These are phyloP conservation scores for Aphaenogaster floridana DNA, from an alignment of 1,140 invertebrate genomes.

Conservation along the genomic window DNA sequence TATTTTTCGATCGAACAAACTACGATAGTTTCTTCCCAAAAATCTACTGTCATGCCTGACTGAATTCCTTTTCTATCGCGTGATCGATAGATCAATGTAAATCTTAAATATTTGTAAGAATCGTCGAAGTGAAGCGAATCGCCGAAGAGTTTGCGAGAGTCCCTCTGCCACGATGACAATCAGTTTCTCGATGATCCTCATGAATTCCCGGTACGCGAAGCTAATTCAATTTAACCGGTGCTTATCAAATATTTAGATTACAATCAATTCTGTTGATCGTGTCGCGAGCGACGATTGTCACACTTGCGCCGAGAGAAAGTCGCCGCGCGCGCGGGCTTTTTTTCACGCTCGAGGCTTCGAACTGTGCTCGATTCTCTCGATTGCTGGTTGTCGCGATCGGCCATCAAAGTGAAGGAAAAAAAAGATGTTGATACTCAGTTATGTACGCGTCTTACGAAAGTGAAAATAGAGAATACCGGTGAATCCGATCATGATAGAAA, in stretches of 20 bases:
- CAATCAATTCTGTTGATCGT: constrained; percentile 37
- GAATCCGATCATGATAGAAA: background rate
- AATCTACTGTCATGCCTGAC: background rate
- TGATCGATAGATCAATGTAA: background rate
- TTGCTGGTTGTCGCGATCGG: constrained; percentile 50
- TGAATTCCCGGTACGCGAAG: background rate
- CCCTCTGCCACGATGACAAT: background rate
- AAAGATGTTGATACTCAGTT: constrained; percentile 1
- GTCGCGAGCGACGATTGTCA: constrained; percentile 67
- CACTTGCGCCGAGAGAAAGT: constrained; percentile 72
- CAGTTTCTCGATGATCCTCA: background rate
- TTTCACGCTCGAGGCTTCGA: constrained; percentile 62
- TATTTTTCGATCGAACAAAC: constrained; percentile 6
- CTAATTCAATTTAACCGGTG: constrained; percentile 5
- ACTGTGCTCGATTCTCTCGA: constrained; percentile 68
- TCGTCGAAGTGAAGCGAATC: background rate
- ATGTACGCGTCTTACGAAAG: constrained; percentile 31
- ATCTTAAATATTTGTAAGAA: background rate
- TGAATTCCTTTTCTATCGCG: background rate
- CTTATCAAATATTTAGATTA: constrained; percentile 42
- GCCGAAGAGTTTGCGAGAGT: background rate
- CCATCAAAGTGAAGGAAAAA: background rate
- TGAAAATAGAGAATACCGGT: background rate
- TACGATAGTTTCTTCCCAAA: background rate
- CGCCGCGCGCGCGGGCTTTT: constrained; percentile 53